phyloP scores from a whole-genome alignment of 2,888 invertebrate genomes.

The Saturnia pavonia region DNA sequence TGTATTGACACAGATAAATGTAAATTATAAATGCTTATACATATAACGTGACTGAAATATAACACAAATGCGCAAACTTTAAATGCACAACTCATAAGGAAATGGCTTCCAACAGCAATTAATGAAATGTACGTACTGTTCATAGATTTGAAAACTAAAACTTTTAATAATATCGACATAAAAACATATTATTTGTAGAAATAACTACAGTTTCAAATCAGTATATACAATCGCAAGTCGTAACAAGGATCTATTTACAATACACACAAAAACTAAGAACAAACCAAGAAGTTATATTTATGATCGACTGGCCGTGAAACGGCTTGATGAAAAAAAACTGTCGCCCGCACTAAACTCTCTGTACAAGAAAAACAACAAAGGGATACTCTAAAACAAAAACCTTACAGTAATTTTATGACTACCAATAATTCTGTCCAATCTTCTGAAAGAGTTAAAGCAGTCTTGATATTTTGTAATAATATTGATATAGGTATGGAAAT shows the following conservation, averaged over 20 bases:
- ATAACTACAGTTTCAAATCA: conserved; percentile 27
- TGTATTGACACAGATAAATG: background rate
- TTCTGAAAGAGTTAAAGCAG: conserved; percentile 25
- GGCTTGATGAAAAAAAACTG: conserved; percentile 49
- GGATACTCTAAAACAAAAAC: conserved; percentile 58
- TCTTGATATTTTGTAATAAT: conserved; percentile 9
- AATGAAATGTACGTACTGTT: background rate
- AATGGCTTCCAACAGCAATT: background rate
- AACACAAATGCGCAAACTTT: background rate
- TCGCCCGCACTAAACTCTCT: conserved; percentile 52
- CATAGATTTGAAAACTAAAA: background rate
- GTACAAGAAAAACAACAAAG: conserved; percentile 43
- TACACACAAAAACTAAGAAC: conserved; percentile 35
- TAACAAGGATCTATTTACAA: conserved; percentile 31
- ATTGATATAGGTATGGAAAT: background rate
- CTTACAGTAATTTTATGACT: conserved; percentile 57
- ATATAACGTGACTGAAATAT: background rate
- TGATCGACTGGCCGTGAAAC: conserved; percentile 50
- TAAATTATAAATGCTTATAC: background rate
- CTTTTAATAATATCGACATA: background rate
- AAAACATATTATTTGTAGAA: background rate
- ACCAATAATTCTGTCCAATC: conserved; percentile 49
- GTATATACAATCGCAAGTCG: conserved; percentile 20
- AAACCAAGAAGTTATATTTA: conserved; percentile 47
- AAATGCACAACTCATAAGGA: too few relatives aligned